These are phyloP conservation scores for Hemithea aestivaria DNA, from an alignment of 2,888 invertebrate species.

Conservation along the genomic window DNA sequence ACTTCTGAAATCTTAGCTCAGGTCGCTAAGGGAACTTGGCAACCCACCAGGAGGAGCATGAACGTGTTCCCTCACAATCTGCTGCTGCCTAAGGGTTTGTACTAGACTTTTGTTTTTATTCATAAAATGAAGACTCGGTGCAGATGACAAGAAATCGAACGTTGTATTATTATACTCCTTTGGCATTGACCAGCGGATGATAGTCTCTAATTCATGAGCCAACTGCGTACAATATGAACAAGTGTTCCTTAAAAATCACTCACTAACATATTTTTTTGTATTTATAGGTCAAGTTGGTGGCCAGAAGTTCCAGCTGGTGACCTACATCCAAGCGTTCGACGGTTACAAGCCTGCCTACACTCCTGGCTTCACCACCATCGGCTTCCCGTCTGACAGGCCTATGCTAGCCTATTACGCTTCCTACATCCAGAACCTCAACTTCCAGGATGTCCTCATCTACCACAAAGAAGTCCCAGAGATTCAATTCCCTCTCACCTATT, in stretches of 20 bases:
- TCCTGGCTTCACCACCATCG: constrained; percentile 66
- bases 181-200: too few species aligned
- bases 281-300: constrained; percentile 80
- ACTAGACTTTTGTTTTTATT: too few species aligned
- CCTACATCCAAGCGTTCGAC: constrained; percentile 60
- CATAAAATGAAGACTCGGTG: too few species aligned
- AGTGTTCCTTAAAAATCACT: too few species aligned
- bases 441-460: constrained; percentile 71
- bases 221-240: too few species aligned
- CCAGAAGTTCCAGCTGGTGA: constrained; percentile 79
- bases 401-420: constrained; percentile 52
- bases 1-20: constrained; percentile 14
- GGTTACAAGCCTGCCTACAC: constrained; percentile 30
- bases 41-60: constrained; percentile 32
- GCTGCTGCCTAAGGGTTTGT: constrained; percentile 76
- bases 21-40: constrained; percentile 17
- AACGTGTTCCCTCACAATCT: constrained; percentile 78
- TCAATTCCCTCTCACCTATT: constrained; percentile 32
- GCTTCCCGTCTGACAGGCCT: constrained; percentile 77
- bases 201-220: too few species aligned
- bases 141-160: too few species aligned
- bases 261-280: too few species aligned
- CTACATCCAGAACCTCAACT: constrained; percentile 62
- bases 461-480: constrained; percentile 67
- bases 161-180: too few species aligned